Evolutionary conservation across 23 tunicate genomes (phyloP).

Genomic region (Ciona savignyi): DNA sequence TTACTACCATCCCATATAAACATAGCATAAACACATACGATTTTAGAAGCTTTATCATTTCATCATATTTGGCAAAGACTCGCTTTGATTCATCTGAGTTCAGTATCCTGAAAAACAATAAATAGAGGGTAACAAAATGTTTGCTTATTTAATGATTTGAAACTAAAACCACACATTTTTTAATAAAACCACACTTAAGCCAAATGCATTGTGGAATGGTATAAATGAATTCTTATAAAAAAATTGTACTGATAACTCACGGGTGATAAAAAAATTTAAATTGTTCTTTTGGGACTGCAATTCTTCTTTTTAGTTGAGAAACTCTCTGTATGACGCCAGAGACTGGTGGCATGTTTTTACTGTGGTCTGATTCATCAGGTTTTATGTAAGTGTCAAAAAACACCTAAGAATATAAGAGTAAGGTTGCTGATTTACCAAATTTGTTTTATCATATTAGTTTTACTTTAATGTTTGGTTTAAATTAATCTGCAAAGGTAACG

Average conservation of each 20-base stretch:
- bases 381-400: slow-evolving; percentile 46
- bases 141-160: not conserved
- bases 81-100: slow-evolving; percentile 62
- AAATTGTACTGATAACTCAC: slow-evolving; percentile 26
- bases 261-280: slow-evolving; percentile 67
- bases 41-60: slow-evolving; percentile 62
- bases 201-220: too few relatives aligned
- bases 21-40: slow-evolving; percentile 49
- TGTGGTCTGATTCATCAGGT: slow-evolving; percentile 24
- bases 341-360: slow-evolving; percentile 86
- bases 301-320: slow-evolving; percentile 45
- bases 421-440: too few relatives aligned
- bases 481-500: too few relatives aligned
- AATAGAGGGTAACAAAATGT: not conserved
- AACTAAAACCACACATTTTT: too few relatives aligned
- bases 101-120: slow-evolving; percentile 27
- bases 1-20: too few relatives aligned
- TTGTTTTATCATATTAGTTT: too few relatives aligned
- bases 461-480: too few relatives aligned
- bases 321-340: slow-evolving; percentile 79
- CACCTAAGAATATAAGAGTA: slow-evolving; percentile 38
- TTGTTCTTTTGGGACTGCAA: slow-evolving; percentile 56
- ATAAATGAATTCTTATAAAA: not conserved
- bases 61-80: slow-evolving; percentile 70
- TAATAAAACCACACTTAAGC: not conserved